Evolutionary conservation across 2,113 vertebrate genomes (phyloP).

Genomic region (Notothenia rossii): DNA sequence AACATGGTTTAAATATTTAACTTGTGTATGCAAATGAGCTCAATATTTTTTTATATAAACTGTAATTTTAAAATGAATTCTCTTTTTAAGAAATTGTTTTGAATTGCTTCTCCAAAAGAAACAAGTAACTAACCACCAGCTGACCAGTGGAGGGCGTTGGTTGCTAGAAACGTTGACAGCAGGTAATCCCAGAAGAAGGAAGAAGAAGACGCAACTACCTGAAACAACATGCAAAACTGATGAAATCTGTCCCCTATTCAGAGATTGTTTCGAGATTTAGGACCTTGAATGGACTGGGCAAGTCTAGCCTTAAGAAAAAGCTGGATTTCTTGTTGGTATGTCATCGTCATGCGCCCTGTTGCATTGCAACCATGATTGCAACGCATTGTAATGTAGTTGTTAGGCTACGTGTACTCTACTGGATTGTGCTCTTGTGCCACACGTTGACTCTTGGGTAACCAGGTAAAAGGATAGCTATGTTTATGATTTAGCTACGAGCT

Average conservation of each 20-base stretch:
- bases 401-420: neutral
- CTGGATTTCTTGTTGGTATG: slow-evolving; percentile 14
- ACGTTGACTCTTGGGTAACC: neutral
- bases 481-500: neutral
- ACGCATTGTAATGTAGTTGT: too few species aligned
- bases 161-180: too few species aligned
- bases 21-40: too few species aligned
- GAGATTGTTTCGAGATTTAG: neutral
- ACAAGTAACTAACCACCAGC: too few species aligned
- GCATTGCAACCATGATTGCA: too few species aligned
- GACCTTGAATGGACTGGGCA: slow-evolving; percentile 8
- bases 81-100: too few species aligned
- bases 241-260: too few species aligned
- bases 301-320: neutral
- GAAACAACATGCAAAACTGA: neutral
- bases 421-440: neutral
- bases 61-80: too few species aligned
- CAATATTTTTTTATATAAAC: too few species aligned
- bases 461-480: neutral
- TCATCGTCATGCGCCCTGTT: neutral
- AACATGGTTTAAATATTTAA: too few species aligned
- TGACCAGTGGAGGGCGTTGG: neutral
- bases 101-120: too few species aligned
- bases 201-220: neutral
- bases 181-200: neutral